Percentiles rank a stretch among this genome's conserved stretches.
Conservation (phyloP, 2,797 vertebrate genomes). For the Cyclopterus lumpus region DNA sequence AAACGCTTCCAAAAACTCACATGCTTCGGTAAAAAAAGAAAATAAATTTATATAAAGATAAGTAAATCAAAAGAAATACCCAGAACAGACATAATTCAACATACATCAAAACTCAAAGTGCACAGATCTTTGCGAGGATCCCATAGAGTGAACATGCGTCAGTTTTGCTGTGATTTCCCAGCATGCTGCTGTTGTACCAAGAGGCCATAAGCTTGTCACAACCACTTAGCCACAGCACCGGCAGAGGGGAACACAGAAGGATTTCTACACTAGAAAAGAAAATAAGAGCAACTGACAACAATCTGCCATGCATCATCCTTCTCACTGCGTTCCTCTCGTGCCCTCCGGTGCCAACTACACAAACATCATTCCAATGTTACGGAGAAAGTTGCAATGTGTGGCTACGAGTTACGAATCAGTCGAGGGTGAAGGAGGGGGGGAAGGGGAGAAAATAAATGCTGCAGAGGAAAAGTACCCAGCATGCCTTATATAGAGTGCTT, state of each 20-base stretch:
- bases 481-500: constrained; percentile 79
- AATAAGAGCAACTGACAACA: constrained; percentile 74
- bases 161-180: constrained; percentile 71
- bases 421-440: not conserved
- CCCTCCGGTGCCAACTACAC: constrained; percentile 68
- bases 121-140: constrained; percentile 46
- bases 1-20: constrained; percentile 54
- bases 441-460: constrained; percentile 36
- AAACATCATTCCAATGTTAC: constrained; percentile 70
- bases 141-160: constrained; percentile 73
- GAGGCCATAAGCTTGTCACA: constrained; percentile 76
- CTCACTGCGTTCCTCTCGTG: constrained; percentile 69
- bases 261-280: constrained; percentile 60
- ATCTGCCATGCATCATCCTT: constrained; percentile 80
- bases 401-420: constrained; percentile 62
- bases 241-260: constrained; percentile 63
- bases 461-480: constrained; percentile 66
- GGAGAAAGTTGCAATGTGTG: constrained; percentile 54
- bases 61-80: constrained; percentile 44
- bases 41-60: not conserved
- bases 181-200: constrained; percentile 76
- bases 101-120: constrained; percentile 37
- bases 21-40: constrained; percentile 58
- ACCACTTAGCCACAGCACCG: constrained; percentile 70
- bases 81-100: constrained; percentile 38